Percentiles rank a stretch among this genome's conserved stretches.
Evolutionary conservation across 2,113 vertebrate genomes (phyloP).

Genomic region (Theristicus caerulescens): DNA sequence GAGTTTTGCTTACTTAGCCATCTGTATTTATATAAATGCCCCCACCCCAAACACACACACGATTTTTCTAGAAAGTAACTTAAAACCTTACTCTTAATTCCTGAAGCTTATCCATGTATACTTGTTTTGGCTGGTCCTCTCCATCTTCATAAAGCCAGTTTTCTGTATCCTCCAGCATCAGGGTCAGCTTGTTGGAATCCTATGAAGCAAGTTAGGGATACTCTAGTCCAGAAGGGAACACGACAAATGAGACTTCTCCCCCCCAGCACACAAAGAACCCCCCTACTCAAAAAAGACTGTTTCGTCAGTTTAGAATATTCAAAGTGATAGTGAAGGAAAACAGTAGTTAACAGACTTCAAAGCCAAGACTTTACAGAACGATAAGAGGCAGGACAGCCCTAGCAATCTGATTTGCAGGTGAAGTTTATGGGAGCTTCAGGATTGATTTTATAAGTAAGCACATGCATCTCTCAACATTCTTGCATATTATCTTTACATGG

Average conservation of each 20-base stretch:
- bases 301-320: not conserved
- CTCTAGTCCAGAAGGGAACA: not conserved
- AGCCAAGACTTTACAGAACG: not conserved
- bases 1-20: not conserved
- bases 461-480: not conserved
- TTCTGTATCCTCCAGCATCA: conserved; percentile 91
- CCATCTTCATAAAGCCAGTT: conserved; percentile 97
- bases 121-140: conserved; percentile 91
- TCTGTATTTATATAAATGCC: too few relatives aligned
- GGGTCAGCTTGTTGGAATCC: conserved; percentile 82
- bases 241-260: not conserved
- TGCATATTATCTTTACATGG: not conserved
- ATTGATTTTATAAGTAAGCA: not conserved
- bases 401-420: not conserved
- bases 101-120: conserved; percentile 92
- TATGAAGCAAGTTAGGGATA: not conserved
- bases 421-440: not conserved
- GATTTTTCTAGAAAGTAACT: not conserved
- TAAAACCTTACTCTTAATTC: conserved; percentile 83
- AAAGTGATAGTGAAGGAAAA: not conserved
- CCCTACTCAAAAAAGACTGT: not conserved
- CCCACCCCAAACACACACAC: not conserved
- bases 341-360: not conserved
- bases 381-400: not conserved
- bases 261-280: not conserved